A percentile compares a stretch with the other conserved stretches of the same genome.
phyloP scores from a whole-genome alignment of 2,888 invertebrate species.

The Meta bourneti region DNA sequence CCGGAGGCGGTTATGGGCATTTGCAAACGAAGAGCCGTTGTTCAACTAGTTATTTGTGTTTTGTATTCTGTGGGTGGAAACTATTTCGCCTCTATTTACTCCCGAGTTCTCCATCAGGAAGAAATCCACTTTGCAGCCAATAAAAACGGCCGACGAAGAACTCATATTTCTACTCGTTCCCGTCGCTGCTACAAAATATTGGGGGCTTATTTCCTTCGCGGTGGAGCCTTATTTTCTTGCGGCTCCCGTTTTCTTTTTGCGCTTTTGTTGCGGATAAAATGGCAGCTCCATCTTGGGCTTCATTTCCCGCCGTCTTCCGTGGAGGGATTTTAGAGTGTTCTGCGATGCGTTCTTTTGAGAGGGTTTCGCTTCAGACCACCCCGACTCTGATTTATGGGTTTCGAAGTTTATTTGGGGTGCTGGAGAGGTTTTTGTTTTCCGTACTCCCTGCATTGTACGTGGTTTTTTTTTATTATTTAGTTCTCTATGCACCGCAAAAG shows the following conservation, averaged over 20 bases:
- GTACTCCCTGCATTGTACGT: too few species aligned
- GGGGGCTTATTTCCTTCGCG: conserved; percentile 17
- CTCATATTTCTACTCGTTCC: conserved; percentile 1
- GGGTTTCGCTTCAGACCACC: background rate
- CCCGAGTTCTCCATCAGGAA: conserved; percentile 11
- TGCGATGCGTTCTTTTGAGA: conserved; percentile 25
- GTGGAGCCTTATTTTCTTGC: background rate
- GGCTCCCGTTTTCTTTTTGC: conserved; percentile 29
- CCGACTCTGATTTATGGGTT: conserved; percentile 4
- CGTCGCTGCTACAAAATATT: conserved; percentile 26
- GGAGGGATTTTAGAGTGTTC: conserved; percentile 39
- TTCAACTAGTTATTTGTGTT: conserved; percentile 75
- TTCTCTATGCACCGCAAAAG: too few species aligned
- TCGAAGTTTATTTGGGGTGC: too few species aligned
- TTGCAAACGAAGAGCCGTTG: conserved; percentile 72
- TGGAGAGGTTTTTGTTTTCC: too few species aligned
- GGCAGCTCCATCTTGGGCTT: conserved; percentile 54
- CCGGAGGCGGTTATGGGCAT: conserved; percentile 64
- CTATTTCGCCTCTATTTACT: conserved; percentile 56
- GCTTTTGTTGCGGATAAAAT: conserved; percentile 17
- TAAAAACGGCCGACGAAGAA: conserved; percentile 14
- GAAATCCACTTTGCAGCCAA: conserved; percentile 64
- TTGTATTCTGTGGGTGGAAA: conserved; percentile 71
- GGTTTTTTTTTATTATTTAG: too few species aligned
- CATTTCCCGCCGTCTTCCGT: conserved; percentile 7